These are phyloP conservation scores for Muntiacus reevesi DNA, from an alignment of 2,113 vertebrate genomes.

Conservation along the genomic window DNA sequence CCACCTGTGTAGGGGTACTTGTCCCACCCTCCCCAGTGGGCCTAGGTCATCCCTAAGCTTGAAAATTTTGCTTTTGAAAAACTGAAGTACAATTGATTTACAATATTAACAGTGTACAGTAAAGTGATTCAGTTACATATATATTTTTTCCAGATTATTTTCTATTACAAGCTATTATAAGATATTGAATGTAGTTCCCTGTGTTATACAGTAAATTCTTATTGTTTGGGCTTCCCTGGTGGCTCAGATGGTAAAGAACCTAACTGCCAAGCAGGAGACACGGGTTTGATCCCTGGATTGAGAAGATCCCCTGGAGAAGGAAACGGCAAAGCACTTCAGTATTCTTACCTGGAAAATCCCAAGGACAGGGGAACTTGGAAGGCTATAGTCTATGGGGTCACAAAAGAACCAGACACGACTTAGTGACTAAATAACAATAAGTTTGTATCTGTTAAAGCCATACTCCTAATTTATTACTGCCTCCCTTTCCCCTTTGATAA, in stretches of 20 bases:
- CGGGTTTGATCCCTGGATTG: background rate
- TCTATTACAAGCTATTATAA: background rate
- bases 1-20: background rate
- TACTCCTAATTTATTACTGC: background rate
- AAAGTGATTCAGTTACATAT: background rate
- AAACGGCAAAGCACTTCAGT: background rate
- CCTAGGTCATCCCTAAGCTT: background rate
- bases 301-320: background rate
- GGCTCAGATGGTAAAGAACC: background rate
- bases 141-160: background rate
- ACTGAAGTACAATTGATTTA: background rate
- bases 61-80: background rate
- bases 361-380: background rate
- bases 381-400: background rate
- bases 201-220: background rate
- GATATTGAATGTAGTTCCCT: background rate
- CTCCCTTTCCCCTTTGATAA: background rate
- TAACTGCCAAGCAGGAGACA: background rate
- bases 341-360: background rate
- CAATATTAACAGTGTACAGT: background rate
- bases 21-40: background rate
- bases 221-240: background rate
- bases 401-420: background rate
- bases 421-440: background rate
- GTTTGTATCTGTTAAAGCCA: background rate